Conservation (phyloP, 1,140 invertebrate species). For the Delia radicum region DNA sequence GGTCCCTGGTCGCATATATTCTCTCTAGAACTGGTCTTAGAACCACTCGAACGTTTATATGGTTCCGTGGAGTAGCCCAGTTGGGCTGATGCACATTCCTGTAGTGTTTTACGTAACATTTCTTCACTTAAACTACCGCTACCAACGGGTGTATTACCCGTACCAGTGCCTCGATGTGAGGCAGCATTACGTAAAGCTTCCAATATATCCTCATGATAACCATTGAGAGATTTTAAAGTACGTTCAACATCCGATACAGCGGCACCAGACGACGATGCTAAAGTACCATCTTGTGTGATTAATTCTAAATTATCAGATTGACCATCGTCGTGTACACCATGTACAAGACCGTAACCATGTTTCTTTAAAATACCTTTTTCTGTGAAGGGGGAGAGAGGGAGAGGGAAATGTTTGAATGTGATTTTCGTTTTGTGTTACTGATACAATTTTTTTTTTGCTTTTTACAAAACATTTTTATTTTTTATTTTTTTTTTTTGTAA, state of each 20-base stretch:
- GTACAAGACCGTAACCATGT: conserved; percentile 74
- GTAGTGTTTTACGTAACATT: conserved; percentile 64
- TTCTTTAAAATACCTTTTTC: conserved; percentile 90
- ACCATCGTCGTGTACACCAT: conserved; percentile 68
- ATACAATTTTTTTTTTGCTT: not conserved
- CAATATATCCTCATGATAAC: conserved; percentile 89
- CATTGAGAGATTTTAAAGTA: conserved; percentile 82
- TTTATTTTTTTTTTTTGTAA: not conserved
- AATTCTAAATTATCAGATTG: conserved; percentile 72
- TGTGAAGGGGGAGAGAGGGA: conserved; percentile 53
- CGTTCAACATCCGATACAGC: conserved; percentile 76
- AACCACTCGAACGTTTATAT: conserved; percentile 64
- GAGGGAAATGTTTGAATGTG: conserved; percentile 15
- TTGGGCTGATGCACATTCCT: conserved; percentile 62
- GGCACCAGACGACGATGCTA: conserved; percentile 60
- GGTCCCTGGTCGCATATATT: conserved; percentile 65
- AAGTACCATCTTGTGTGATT: conserved; percentile 67
- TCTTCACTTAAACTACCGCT: conserved; percentile 66
- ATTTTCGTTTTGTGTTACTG: not conserved
- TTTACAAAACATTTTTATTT: not conserved
- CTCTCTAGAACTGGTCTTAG: conserved; percentile 60
- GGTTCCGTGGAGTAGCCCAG: conserved; percentile 59
- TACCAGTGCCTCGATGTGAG: conserved; percentile 64
- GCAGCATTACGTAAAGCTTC: conserved; percentile 82
- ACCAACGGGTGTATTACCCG: conserved; percentile 61